Base-by-base conservation (phyloP, 2,888 invertebrate genomes). In the Gasteruption jaculator region DNA sequence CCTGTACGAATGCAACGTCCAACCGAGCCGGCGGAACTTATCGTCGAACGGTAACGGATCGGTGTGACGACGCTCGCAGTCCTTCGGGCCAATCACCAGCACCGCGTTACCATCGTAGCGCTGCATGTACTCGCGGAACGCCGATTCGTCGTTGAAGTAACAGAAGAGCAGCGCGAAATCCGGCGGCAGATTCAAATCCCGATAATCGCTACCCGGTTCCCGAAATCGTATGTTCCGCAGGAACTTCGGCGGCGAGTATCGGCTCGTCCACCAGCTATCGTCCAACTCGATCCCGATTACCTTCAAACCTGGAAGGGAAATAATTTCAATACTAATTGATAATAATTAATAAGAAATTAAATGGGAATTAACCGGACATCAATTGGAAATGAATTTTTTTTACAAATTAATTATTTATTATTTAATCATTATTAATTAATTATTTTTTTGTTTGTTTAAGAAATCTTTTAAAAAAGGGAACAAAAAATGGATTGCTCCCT, bases 201-300 rank as follows among this genome's bases (percentile, higher is more conserved):
- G 58, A n/a, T n/a, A n/a, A 31, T 71, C 68, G 26, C 49, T 33
- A 4, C 42, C 39, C 39, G 73, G 72, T 34, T 63, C 61, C 53
- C 74, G 64, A 52, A 61, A 65, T 8, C 50, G 35, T 1, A 59
- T 50, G 19, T 61, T 54, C n/a, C 56, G 47, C 4, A 66, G 36
- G 60, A 89, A 90, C 39, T 76, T 75, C 2, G 82, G 82, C 14
- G 83, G 81, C 2, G 86, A 81, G 67, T 89, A 86, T 66, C 76
- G 80, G 60, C 85, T 84, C 30, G 72, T 74, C 90, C 90, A 91
- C 89, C 89, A 91, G 1, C 77, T 78, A 33, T 77, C 74, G 65
- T 90, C 88, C n/a, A 86, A 74, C 74, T 91, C 90, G 25, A 86
- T 69, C 4, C 89, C 89, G 39, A 75, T 68, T 0, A 85, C 77